phyloP scores from a whole-genome alignment of 1,140 invertebrate genomes.

The Coboldia fuscipes region DNA sequence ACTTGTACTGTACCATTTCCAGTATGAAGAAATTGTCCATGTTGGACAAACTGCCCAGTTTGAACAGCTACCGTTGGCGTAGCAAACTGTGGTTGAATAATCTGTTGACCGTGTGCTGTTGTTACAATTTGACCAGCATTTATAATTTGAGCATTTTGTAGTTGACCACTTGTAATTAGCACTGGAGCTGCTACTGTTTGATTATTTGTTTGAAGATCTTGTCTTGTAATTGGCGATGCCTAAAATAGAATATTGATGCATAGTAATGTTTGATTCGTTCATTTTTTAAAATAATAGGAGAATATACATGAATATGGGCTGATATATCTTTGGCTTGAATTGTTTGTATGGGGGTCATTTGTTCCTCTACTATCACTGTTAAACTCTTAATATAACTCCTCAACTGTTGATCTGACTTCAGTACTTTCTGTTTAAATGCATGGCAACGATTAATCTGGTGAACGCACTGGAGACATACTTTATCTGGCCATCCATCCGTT shows the following conservation, averaged over 20 bases:
- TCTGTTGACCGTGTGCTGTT: conserved; percentile 2
- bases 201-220: conserved; percentile 4
- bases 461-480: conserved; percentile 33
- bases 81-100: too few relatives aligned
- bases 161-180: conserved; percentile 15
- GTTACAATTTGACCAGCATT: conserved; percentile 15
- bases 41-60: conserved; percentile 10
- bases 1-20: conserved; percentile 3
- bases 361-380: conserved; percentile 11
- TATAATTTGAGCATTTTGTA: conserved; percentile 11
- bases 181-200: conserved; percentile 16
- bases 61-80: conserved; percentile 10
- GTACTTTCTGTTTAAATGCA: conserved; percentile 30
- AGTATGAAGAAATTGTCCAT: conserved; percentile 3
- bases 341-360: conserved; percentile 2
- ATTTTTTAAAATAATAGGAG: background rate
- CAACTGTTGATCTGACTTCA: conserved; percentile 27
- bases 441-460: conserved; percentile 32
- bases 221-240: conserved; percentile 3
- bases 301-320: conserved; percentile 1
- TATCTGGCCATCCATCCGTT: conserved; percentile 28
- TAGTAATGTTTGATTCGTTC: background rate
- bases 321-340: background rate
- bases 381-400: conserved; percentile 19
- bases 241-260: conserved; percentile 3